Conservation (phyloP, 2,113 vertebrate genomes). For the Coregonus clupeaformis region DNA sequence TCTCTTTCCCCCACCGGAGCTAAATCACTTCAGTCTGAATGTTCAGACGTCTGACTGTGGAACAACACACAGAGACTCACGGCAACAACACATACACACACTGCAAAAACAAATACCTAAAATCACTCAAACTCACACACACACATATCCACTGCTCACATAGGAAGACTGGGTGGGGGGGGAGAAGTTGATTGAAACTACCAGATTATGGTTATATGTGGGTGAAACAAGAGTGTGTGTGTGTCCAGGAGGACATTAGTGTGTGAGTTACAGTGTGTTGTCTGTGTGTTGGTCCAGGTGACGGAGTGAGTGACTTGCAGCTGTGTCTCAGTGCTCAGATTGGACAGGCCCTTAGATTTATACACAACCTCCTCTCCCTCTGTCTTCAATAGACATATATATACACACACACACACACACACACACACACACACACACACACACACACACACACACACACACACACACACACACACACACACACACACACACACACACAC, state of each 20-base stretch:
- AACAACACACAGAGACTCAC: slow-evolving; percentile 31
- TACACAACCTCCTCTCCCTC: background rate
- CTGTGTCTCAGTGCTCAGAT: slow-evolving; percentile 1
- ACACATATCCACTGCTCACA: background rate
- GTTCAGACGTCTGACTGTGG: slow-evolving; percentile 34
- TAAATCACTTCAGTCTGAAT: slow-evolving; percentile 55
- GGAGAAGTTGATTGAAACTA: too few species aligned
- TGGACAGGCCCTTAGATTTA: slow-evolving; percentile 41
- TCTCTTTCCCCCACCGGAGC: slow-evolving; percentile 41
- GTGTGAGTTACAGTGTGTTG: slow-evolving; percentile 4
- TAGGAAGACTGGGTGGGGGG: too few species aligned
- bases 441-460: too few species aligned
- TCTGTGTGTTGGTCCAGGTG: background rate
- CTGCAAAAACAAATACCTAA: background rate
- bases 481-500: too few species aligned
- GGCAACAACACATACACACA: slow-evolving; percentile 5
- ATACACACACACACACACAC: background rate
- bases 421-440: too few species aligned
- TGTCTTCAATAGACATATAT: background rate
- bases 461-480: too few species aligned
- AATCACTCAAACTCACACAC: background rate
- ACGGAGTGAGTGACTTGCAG: slow-evolving; percentile 6
- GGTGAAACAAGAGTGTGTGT: background rate
- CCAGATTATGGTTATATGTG: background rate
- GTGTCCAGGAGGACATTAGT: background rate